A percentile compares a stretch with the other conserved stretches of the same genome.
Evolutionary conservation across 2,888 invertebrate genomes (phyloP).

Genomic region (Alentia gelatinosa): DNA sequence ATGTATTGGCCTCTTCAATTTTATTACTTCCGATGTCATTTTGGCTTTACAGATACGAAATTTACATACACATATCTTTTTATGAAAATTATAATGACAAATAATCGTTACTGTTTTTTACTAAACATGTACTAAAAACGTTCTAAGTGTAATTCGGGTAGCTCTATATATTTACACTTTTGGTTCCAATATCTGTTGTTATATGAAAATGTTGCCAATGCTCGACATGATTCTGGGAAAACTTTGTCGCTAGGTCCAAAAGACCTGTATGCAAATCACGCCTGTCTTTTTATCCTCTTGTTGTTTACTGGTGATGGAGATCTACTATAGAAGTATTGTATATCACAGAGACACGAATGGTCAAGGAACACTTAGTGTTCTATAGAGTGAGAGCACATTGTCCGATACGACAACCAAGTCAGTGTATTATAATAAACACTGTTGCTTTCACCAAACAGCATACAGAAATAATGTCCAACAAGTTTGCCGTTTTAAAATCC

Average conservation of each 20-base stretch:
- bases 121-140: not conserved
- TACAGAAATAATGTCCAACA: slow-evolving; percentile 36
- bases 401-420: not conserved
- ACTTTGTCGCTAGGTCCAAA: not conserved
- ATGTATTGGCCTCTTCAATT: slow-evolving; percentile 39
- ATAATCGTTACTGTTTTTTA: not conserved
- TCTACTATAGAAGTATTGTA: slow-evolving; percentile 9
- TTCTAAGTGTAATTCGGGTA: not conserved
- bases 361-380: slow-evolving; percentile 45
- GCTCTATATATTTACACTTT: not conserved
- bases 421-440: not conserved
- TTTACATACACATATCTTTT: not conserved
- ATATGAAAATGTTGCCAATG: not conserved
- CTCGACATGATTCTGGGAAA: slow-evolving; percentile 15
- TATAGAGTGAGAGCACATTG: not conserved
- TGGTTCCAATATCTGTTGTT: not conserved
- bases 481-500: not conserved
- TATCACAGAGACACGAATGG: slow-evolving; percentile 45
- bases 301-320: not conserved
- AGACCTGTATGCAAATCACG: not conserved
- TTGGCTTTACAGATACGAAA: slow-evolving; percentile 8
- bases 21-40: slow-evolving; percentile 38
- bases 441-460: not conserved
- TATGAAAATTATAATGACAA: not conserved
- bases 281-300: not conserved